Evolutionary conservation across 2,113 vertebrate genomes (phyloP).

Genomic region (Notothenia coriiceps): DNA sequence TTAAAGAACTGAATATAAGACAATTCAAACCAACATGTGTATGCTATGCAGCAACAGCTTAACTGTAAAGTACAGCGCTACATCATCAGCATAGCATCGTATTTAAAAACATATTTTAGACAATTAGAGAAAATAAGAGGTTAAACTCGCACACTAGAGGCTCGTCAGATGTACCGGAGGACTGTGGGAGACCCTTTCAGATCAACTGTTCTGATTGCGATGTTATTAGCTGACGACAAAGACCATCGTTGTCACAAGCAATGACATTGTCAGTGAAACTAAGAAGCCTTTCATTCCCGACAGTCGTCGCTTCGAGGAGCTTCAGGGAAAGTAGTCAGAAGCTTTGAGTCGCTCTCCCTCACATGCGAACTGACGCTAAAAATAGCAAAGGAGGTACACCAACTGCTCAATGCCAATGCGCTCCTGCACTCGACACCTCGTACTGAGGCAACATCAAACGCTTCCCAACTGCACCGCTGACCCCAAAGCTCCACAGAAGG

Average conservation of each 20-base stretch:
- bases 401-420: background rate
- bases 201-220: background rate
- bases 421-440: background rate
- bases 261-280: background rate
- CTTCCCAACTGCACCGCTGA: background rate
- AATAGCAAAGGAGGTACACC: background rate
- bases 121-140: background rate
- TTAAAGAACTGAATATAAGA: background rate
- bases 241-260: too few species aligned
- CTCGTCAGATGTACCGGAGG: background rate
- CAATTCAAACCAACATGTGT: background rate
- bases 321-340: background rate
- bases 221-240: background rate
- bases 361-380: background rate
- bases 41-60: background rate
- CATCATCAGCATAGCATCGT: background rate
- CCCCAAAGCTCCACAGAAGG: background rate
- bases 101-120: background rate
- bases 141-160: background rate
- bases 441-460: conserved; percentile 1
- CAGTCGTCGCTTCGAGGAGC: background rate
- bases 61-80: background rate
- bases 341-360: background rate
- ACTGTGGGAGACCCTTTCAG: background rate
- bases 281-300: background rate